Conservation (phyloP, 2,797 vertebrate genomes). For the Merluccius polli region DNA sequence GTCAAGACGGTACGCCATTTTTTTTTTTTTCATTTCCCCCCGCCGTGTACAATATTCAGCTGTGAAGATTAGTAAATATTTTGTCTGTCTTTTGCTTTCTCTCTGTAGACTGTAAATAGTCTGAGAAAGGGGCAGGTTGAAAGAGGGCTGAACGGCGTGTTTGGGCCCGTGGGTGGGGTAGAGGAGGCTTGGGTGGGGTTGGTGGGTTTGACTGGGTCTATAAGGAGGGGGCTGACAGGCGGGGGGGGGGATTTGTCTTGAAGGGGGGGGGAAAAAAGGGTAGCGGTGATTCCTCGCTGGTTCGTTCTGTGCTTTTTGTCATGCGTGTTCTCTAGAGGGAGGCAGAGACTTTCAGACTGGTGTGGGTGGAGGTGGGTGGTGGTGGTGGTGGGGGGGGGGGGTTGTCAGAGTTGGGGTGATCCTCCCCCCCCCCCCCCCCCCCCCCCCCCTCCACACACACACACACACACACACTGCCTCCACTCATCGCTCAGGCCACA, state of each 20-base stretch:
- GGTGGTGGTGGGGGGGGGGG: neutral
- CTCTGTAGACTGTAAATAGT: conserved; percentile 45
- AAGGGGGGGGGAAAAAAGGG: no score
- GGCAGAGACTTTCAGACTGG: neutral
- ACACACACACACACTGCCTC: conserved; percentile 18
- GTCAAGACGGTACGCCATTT: conserved; percentile 54
- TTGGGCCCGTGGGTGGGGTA: neutral
- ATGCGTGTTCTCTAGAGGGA: neutral
- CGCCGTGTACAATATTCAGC: conserved; percentile 40
- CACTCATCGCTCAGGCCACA: conserved; percentile 32
- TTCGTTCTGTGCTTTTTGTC: no score
- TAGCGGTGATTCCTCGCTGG: neutral
- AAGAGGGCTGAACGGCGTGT: neutral
- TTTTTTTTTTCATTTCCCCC: neutral
- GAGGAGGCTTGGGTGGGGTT: conserved; percentile 21
- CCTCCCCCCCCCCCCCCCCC: neutral
- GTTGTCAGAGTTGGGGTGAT: neutral
- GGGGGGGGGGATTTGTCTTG: neutral
- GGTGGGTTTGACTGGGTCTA: conserved; percentile 33
- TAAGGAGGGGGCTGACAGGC: conserved; percentile 30
- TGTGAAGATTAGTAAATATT: conserved; percentile 70
- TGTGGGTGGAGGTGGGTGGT: neutral
- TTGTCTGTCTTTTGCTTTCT: conserved; percentile 43
- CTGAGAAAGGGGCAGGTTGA: conserved; percentile 32
- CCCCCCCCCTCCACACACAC: no score